These are phyloP conservation scores for Volucella inflata DNA, from an alignment of 2,888 invertebrate genomes.

Conservation along the genomic window DNA sequence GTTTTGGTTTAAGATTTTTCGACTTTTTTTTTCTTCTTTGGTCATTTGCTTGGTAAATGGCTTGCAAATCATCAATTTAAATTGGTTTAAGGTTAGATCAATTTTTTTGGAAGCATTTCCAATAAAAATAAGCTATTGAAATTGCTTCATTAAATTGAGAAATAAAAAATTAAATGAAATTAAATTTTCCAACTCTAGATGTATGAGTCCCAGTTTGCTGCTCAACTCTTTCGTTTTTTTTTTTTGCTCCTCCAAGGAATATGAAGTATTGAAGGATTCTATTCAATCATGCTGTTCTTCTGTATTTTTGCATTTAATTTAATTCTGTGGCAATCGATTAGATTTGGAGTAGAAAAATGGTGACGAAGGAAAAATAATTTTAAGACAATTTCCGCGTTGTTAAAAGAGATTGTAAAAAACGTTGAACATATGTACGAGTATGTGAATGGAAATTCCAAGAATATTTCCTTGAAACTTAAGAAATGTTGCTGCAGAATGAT, in stretches of 20 bases:
- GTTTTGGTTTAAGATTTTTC: neutral
- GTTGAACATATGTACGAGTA: slow-evolving; percentile 8
- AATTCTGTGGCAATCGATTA: too few relatives aligned
- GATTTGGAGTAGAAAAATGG: slow-evolving; percentile 39
- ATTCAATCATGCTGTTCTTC: neutral
- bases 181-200: neutral
- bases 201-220: slow-evolving; percentile 31
- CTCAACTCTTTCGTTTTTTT: slow-evolving; percentile 52
- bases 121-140: slow-evolving; percentile 13
- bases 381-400: slow-evolving; percentile 51
- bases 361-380: slow-evolving; percentile 23
- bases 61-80: slow-evolving; percentile 42
- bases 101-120: slow-evolving; percentile 26
- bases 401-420: slow-evolving; percentile 19
- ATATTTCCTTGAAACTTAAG: slow-evolving; percentile 46
- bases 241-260: neutral
- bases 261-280: neutral
- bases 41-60: too few relatives aligned
- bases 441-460: slow-evolving; percentile 58
- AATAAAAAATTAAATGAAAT: neutral
- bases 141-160: slow-evolving; percentile 13
- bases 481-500: slow-evolving; percentile 14
- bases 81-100: slow-evolving; percentile 35
- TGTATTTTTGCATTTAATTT: neutral
- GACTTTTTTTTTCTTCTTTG: too few relatives aligned